Evolutionary conservation across 2,113 vertebrate species (phyloP), one percentile per base, ranked within the genome.

Genomic region (Alectura lathami): DNA sequence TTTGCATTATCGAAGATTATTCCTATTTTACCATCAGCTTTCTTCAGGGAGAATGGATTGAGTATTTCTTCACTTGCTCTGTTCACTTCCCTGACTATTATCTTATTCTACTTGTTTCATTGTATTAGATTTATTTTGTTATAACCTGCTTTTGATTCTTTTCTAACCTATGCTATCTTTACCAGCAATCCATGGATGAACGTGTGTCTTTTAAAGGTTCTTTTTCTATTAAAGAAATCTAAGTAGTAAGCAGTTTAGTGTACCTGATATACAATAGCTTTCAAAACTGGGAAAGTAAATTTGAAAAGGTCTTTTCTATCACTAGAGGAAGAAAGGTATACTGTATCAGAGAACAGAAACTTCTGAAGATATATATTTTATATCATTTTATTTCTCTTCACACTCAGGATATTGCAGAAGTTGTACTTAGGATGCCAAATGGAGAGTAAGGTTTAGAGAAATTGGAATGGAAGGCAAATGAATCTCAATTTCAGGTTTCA

Each of bases 191-290:
- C 2, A 6, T 60, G n/a, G 64, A 38, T 88, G 69, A 34, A 54
- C 89, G 36, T 7, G 48, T 96, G 26, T 85, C 34, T 91, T 91
- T 94, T 64, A 77, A 79, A 91, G 22, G 82, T 91, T 92, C 45
- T 24, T 95, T 95, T 97, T 62, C 90, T 84, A 68, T 79, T 94
- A 86, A 62, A 89, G 74, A 88, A 80, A 68, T 48, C 47, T 50
- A 34, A 85, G 62, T 42, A 66, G 72, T 54, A 93, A 93, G 76
- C 75, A 88, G 78, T 88, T 96, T 74, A 73, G 73, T 20, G 45
- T 80, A 53, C 38, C 66, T 95, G 91, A 92, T 83, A 75, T 11
- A 91, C 59, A 82, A 40, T 26, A 56, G 75, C 79, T 83, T 90
- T 91, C 74, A 91, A 45, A 85, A 74, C 50, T 22, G 34, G 56